Evolutionary conservation across 2,113 vertebrate genomes (phyloP), one percentile per base, ranked within the genome.

Genomic region (Coreoperca whiteheadi): DNA sequence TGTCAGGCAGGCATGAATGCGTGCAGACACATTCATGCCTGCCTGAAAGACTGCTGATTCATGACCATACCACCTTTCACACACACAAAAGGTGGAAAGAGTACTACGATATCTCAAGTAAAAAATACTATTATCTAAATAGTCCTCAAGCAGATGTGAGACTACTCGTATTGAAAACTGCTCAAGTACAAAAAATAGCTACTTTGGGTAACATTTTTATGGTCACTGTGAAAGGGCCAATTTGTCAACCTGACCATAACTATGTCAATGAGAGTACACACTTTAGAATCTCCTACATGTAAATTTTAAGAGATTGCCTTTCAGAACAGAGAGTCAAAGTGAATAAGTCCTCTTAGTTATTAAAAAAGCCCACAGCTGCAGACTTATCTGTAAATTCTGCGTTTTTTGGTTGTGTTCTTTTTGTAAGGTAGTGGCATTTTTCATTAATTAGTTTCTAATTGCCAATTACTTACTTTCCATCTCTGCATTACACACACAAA

Each of bases 51-150:
- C n/a, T n/a, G n/a, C n/a, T n/a, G n/a, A n/a, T 74, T 77, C 53
- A 66, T 59, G 70, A 46, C 57, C 71, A 79, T 12, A 68, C 82
- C 74, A 81, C 53, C 83, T 65, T 37, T 37, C 77, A 73, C 54
- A 64, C 61, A 81, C 69, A 64, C 54, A 89, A 79, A 34, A 87
- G 87, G 82, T 90, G 88, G 91, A 92, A 91, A 91, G 86, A 81
- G 51, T 41, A 73, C 23, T 43, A 5, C 0, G 20, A 53, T 15
- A 61, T 74, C 28, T 69, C 6, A 0, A n/a, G 28, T 48, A 48
- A 32, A n/a, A 63, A 30, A 21, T 43, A 21, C 18, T 30, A 23
- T 9, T 21, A 43, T 9, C 1, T 1, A 6, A 23, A 23, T 70
- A 37, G 34, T 65, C 1, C 46, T 66, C 15, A 51, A 23, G 21